phyloP scores from a whole-genome alignment of 2,797 vertebrate genomes.

The Lacerta agilis region DNA sequence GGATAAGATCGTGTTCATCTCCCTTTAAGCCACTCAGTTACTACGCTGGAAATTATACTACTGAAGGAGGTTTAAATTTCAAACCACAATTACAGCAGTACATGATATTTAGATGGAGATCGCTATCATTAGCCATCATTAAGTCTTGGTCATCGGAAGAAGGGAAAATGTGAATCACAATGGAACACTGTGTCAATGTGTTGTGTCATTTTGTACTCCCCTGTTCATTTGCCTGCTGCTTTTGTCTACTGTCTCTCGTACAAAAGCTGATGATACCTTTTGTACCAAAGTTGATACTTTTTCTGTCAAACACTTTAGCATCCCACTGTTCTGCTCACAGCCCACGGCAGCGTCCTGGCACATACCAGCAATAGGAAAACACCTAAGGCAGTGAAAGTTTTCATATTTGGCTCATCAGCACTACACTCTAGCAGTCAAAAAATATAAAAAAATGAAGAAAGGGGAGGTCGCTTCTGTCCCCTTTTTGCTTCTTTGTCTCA shows the following conservation, averaged over 20 bases:
- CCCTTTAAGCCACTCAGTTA: neutral
- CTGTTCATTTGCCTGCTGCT: neutral
- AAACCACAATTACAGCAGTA: slow-evolving; percentile 4
- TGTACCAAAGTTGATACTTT: neutral
- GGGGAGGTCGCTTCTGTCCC: neutral
- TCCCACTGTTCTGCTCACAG: neutral
- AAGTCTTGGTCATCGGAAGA: neutral
- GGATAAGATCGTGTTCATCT: neutral
- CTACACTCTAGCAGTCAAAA: neutral
- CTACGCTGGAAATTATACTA: neutral
- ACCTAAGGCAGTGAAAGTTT: neutral
- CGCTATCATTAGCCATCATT: slow-evolving; percentile 14
- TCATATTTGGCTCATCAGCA: neutral
- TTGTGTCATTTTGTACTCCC: neutral
- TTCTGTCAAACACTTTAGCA: neutral
- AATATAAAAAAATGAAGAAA: neutral
- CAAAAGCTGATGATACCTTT: neutral
- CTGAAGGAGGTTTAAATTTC: neutral
- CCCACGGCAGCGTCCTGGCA: neutral
- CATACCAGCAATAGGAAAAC: neutral
- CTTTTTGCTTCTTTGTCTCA: neutral
- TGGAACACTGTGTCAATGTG: neutral
- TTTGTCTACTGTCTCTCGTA: neutral
- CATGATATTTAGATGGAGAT: slow-evolving; percentile 14
- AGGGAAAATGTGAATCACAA: neutral